Evolutionary conservation across 2,888 invertebrate genomes (phyloP).

Genomic region (Heliconius hortense): DNA sequence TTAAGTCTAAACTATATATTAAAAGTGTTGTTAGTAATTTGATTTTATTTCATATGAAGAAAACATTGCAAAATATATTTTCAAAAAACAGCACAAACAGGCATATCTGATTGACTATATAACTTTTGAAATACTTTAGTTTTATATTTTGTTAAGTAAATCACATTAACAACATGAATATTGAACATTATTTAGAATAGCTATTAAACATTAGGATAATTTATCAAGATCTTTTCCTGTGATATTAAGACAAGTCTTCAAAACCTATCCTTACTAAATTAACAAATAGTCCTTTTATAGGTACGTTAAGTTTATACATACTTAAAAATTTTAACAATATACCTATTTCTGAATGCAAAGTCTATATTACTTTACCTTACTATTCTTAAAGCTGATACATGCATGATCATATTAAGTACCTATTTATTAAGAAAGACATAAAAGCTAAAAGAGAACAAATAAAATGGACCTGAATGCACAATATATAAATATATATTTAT

Average conservation of each 20-base stretch:
- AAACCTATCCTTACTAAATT: constrained; percentile 13
- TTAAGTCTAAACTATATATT: background rate
- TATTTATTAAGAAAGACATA: background rate
- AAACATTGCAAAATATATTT: background rate
- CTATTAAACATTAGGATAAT: constrained; percentile 18
- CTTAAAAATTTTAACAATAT: background rate
- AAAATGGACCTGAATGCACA: background rate
- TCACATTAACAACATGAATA: background rate
- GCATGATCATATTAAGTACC: background rate
- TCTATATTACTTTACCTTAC: background rate
- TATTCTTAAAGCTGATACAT: background rate
- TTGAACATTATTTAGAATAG: background rate
- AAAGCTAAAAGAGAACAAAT: background rate
- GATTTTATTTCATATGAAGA: background rate
- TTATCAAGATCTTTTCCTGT: constrained; percentile 23
- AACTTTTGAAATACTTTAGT: background rate
- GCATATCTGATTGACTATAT: background rate
- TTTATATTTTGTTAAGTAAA: background rate
- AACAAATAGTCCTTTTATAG: constrained; percentile 7
- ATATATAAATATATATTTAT: constrained; percentile 1
- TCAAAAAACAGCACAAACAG: background rate
- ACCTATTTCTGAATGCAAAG: constrained; percentile 7
- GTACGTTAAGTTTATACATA: background rate
- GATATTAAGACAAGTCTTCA: constrained; percentile 15
- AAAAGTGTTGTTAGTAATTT: background rate